Evolutionary conservation across 2,888 invertebrate species (phyloP).

Genomic region (Eupithecia tripunctaria): DNA sequence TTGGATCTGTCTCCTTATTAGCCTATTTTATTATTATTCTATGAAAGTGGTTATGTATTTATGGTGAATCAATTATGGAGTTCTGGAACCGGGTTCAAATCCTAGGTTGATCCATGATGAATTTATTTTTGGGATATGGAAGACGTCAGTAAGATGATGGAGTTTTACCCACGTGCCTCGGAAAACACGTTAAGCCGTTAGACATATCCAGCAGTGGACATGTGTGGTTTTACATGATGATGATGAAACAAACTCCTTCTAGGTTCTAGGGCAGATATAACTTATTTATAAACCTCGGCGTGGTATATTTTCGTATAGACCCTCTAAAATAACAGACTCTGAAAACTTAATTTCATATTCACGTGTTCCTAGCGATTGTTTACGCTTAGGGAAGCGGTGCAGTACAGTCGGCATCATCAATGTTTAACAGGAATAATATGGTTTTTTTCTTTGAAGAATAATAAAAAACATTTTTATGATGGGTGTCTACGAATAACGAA

Average conservation of each 20-base stretch:
- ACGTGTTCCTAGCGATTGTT: constrained; percentile 50
- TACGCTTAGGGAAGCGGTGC: constrained; percentile 40
- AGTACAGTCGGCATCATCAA: neutral
- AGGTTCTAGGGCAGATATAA: neutral
- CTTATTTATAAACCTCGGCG: constrained; percentile 30
- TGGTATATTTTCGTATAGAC: constrained; percentile 45
- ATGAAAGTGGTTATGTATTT: too few species aligned
- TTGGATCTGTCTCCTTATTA: neutral
- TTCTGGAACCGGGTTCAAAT: too few species aligned
- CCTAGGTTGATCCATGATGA: too few species aligned
- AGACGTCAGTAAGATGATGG: too few species aligned
- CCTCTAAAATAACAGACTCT: constrained; percentile 54
- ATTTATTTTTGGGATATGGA: too few species aligned
- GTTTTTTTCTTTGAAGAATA: neutral
- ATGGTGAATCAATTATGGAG: too few species aligned
- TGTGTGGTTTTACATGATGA: neutral
- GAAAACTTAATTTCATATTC: constrained; percentile 55
- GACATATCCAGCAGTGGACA: too few species aligned
- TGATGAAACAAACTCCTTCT: neutral
- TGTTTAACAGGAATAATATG: neutral
- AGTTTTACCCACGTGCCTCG: too few species aligned
- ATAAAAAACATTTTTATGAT: neutral
- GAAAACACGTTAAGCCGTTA: too few species aligned
- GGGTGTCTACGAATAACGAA: neutral
- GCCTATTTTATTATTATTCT: neutral